Percentiles rank a stretch among this genome's conserved stretches.
Conservation (phyloP, 2,113 vertebrate genomes). For the Suncus etruscus region DNA sequence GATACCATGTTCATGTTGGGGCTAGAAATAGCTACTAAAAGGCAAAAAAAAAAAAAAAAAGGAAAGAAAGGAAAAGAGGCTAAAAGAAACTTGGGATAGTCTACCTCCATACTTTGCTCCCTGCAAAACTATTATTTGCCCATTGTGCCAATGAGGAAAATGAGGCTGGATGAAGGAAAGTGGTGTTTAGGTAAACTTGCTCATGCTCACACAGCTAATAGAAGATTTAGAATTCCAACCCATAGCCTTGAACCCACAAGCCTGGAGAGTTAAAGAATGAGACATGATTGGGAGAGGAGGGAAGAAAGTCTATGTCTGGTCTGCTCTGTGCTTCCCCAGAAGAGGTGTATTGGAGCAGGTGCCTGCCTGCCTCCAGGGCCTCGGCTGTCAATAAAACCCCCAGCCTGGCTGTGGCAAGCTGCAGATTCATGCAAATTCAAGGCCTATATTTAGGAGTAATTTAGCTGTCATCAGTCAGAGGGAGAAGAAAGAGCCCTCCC, state of each 20-base stretch:
- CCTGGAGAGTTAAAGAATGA: background rate
- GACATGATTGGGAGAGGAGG: background rate
- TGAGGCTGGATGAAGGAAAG: slow-evolving; percentile 1
- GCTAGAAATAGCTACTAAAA: slow-evolving; percentile 1
- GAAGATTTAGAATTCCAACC: slow-evolving; percentile 4
- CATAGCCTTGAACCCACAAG: slow-evolving; percentile 16
- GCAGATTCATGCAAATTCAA: slow-evolving; percentile 89
- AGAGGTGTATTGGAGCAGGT: slow-evolving; percentile 84
- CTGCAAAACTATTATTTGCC: background rate
- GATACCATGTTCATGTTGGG: background rate
- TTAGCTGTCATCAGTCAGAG: slow-evolving; percentile 90
- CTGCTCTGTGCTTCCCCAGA: slow-evolving; percentile 66
- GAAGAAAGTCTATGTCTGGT: slow-evolving; percentile 48
- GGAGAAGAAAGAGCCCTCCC: slow-evolving; percentile 85
- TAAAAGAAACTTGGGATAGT: background rate
- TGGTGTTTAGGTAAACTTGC: background rate
- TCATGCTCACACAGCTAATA: background rate
- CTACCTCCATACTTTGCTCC: background rate
- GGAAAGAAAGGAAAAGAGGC: no score
- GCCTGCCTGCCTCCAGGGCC: slow-evolving; percentile 85
- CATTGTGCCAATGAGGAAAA: background rate
- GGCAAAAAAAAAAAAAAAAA: background rate
- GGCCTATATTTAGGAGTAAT: slow-evolving; percentile 91
- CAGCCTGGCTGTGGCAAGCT: slow-evolving; percentile 85
- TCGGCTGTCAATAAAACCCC: slow-evolving; percentile 86